phyloP scores from a whole-genome alignment of 1,140 invertebrate genomes.

The Ditylenchus dipsaci region DNA sequence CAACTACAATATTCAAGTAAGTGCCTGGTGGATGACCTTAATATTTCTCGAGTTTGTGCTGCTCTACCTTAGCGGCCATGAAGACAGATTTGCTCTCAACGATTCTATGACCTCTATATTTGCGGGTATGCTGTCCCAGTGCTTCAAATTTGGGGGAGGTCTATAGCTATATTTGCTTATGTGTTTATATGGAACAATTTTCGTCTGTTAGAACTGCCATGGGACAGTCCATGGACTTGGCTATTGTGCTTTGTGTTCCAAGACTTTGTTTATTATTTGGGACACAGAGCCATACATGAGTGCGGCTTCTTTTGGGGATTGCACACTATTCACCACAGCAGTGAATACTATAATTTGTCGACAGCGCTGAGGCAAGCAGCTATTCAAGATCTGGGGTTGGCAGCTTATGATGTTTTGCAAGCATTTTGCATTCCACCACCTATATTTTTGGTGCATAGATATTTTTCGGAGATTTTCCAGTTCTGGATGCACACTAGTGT shows the following conservation, averaged over 20 bases:
- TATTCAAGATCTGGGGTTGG: constrained; percentile 57
- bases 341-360: constrained; percentile 86
- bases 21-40: constrained; percentile 55
- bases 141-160: constrained; percentile 57
- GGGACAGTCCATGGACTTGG: constrained; percentile 59
- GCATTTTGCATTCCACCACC: constrained; percentile 57
- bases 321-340: constrained; percentile 91
- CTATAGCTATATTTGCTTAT: constrained; percentile 54
- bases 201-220: constrained; percentile 53
- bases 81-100: constrained; percentile 54
- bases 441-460: constrained; percentile 57
- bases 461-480: constrained; percentile 58
- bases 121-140: constrained; percentile 57
- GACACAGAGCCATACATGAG: constrained; percentile 65
- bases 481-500: constrained; percentile 58
- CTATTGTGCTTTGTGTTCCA: constrained; percentile 55
- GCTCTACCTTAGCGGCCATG: constrained; percentile 44
- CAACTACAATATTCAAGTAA: constrained; percentile 57
- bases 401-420: constrained; percentile 58
- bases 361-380: constrained; percentile 62
- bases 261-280: constrained; percentile 62
- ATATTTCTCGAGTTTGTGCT: constrained; percentile 54
- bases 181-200: constrained; percentile 56
- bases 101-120: constrained; percentile 56
- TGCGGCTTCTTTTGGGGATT: constrained; percentile 85